These are phyloP conservation scores for Seriola rivoliana DNA, from an alignment of 2,113 vertebrate genomes.

Conservation along the genomic window DNA sequence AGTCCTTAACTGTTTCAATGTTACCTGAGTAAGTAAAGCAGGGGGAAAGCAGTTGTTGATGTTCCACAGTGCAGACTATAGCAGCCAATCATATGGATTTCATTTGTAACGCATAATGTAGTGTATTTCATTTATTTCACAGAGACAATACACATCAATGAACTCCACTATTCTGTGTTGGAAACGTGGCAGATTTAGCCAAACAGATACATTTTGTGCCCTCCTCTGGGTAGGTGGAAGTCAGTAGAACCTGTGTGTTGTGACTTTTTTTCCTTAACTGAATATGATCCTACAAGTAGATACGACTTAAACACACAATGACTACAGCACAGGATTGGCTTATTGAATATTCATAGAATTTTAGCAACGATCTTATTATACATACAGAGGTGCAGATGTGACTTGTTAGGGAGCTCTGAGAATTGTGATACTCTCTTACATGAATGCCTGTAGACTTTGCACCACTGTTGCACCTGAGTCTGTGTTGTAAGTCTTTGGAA, in stretches of 20 bases:
- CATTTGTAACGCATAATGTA: too few relatives aligned
- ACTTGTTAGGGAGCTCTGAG: neutral
- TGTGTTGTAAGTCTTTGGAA: slow-evolving; percentile 9
- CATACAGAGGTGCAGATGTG: neutral
- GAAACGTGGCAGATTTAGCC: neutral
- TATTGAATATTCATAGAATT: neutral
- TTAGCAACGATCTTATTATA: neutral
- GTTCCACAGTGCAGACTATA: neutral
- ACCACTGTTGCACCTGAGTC: neutral
- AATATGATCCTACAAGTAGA: neutral
- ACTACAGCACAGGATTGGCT: neutral
- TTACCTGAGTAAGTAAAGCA: neutral
- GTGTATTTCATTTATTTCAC: neutral
- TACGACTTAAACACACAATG: neutral
- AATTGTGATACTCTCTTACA: slow-evolving; percentile 2
- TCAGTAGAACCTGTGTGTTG: neutral
- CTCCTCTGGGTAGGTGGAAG: neutral
- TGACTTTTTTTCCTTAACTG: too few relatives aligned
- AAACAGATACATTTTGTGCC: neutral
- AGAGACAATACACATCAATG: neutral
- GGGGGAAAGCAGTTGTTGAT: neutral
- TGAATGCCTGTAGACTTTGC: neutral
- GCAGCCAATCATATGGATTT: neutral
- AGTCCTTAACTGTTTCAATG: neutral
- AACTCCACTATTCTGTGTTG: neutral